phyloP scores from a whole-genome alignment of 1,140 invertebrate genomes.

The Lepidostoma basale region DNA sequence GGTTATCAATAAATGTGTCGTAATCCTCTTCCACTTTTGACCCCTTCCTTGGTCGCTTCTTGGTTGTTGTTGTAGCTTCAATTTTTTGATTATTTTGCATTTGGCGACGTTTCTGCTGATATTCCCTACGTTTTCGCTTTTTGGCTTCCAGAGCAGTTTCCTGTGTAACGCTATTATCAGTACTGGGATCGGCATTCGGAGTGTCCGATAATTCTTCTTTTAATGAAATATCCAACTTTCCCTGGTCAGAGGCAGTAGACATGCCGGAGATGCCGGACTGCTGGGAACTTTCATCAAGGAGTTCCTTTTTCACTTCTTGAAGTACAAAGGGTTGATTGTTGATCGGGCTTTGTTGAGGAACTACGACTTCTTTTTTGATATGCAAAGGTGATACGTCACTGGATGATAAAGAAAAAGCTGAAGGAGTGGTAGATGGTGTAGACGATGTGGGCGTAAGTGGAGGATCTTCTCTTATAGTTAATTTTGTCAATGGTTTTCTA shows the following conservation, averaged over 20 bases:
- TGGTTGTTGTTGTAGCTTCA: slow-evolving; percentile 64
- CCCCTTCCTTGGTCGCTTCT: slow-evolving; percentile 82
- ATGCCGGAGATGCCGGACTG: slow-evolving; percentile 61
- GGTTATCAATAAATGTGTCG: slow-evolving; percentile 85
- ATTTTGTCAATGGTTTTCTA: slow-evolving; percentile 53
- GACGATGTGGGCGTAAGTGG: slow-evolving; percentile 48
- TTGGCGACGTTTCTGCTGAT: slow-evolving; percentile 80
- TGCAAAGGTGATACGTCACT: slow-evolving; percentile 37
- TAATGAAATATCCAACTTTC: slow-evolving; percentile 62
- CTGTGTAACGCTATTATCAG: slow-evolving; percentile 52
- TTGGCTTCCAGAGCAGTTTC: slow-evolving; percentile 68
- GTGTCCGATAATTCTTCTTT: slow-evolving; percentile 63
- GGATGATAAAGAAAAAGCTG: slow-evolving; percentile 40
- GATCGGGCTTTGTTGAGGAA: slow-evolving; percentile 60
- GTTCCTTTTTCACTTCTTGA: slow-evolving; percentile 66
- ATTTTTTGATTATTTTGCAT: slow-evolving; percentile 66
- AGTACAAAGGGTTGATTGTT: slow-evolving; percentile 56
- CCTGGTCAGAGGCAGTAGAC: slow-evolving; percentile 65
- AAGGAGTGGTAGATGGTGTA: slow-evolving; percentile 40
- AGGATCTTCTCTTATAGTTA: slow-evolving; percentile 42
- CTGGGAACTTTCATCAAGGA: slow-evolving; percentile 66
- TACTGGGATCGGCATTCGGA: slow-evolving; percentile 45
- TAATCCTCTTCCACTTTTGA: slow-evolving; percentile 90
- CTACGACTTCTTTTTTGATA: slow-evolving; percentile 62
- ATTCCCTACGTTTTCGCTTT: slow-evolving; percentile 79